Evolutionary conservation across 2,797 vertebrate genomes (phyloP).

Genomic region (Enteromius unitaeniatus): DNA sequence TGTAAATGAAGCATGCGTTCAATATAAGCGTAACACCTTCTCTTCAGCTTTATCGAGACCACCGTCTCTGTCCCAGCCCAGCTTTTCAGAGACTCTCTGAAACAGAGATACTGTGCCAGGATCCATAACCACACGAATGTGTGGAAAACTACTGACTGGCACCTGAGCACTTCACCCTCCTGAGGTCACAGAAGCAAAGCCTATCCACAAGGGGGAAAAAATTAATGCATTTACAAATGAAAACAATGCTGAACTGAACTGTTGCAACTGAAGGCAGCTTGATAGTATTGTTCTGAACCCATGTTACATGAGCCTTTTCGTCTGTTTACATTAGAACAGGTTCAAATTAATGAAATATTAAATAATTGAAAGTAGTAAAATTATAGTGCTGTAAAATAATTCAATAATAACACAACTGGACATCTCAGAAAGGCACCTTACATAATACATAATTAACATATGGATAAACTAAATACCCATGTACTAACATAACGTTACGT

Average conservation of each 20-base stretch:
- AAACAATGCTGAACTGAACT: not conserved
- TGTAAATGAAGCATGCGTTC: not conserved
- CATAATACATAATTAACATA: not conserved
- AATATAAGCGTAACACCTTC: conserved; percentile 63
- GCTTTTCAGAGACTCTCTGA: conserved; percentile 73
- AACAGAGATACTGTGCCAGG: conserved; percentile 66
- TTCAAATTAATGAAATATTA: too few species aligned
- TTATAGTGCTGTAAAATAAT: not conserved
- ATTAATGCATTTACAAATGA: not conserved
- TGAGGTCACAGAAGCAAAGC: not conserved
- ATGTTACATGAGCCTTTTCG: not conserved
- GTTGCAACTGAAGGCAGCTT: not conserved
- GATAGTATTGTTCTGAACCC: too few species aligned
- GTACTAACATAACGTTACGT: too few species aligned
- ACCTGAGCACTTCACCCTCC: not conserved
- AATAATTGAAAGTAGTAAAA: too few species aligned
- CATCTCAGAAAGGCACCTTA: too few species aligned
- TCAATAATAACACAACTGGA: not conserved
- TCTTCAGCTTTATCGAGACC: conserved; percentile 69
- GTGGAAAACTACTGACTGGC: not conserved
- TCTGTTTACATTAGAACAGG: not conserved
- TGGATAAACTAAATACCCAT: not conserved
- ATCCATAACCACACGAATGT: conserved; percentile 65
- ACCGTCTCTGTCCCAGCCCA: conserved; percentile 70
- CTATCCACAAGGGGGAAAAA: not conserved